These are phyloP conservation scores for Orthosia gothica DNA, from an alignment of 2,888 invertebrate species.

Conservation along the genomic window DNA sequence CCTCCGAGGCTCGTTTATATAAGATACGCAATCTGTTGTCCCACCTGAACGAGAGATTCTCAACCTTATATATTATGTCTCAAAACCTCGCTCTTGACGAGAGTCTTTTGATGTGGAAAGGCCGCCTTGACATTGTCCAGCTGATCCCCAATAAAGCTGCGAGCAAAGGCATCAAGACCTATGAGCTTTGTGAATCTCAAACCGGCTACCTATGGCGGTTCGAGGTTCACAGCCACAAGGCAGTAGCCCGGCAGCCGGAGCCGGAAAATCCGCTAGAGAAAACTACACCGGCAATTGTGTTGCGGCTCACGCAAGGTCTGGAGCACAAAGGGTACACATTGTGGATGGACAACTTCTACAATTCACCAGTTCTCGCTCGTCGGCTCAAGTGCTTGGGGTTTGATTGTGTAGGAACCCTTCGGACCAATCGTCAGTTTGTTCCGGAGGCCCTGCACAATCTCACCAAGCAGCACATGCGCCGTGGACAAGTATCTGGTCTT, in stretches of 20 bases:
- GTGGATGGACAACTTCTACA: conserved; percentile 6
- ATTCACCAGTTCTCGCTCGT: not conserved
- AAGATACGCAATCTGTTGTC: not conserved
- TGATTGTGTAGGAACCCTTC: too few species aligned
- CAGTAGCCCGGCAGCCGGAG: too few species aligned
- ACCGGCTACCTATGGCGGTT: conserved; percentile 66
- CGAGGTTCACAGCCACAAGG: conserved; percentile 40
- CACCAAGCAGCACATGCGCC: too few species aligned
- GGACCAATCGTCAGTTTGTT: too few species aligned
- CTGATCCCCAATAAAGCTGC: conserved; percentile 54
- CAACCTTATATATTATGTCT: not conserved
- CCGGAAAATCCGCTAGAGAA: too few species aligned
- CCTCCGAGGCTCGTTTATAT: not conserved
- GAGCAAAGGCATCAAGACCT: conserved; percentile 50
- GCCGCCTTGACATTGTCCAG: conserved; percentile 55
- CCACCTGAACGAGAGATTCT: not conserved
- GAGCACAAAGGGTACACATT: not conserved
- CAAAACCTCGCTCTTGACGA: not conserved
- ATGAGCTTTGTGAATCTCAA: conserved; percentile 63
- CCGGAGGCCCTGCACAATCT: too few species aligned
- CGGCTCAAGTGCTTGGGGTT: not conserved
- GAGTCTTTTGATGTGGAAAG: conserved; percentile 49
- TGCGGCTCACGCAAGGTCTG: not conserved
- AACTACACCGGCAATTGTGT: too few species aligned
- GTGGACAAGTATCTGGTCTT: too few species aligned